Evolutionary conservation across 2,113 vertebrate species (phyloP).

Genomic region (Microtus richardsoni): DNA sequence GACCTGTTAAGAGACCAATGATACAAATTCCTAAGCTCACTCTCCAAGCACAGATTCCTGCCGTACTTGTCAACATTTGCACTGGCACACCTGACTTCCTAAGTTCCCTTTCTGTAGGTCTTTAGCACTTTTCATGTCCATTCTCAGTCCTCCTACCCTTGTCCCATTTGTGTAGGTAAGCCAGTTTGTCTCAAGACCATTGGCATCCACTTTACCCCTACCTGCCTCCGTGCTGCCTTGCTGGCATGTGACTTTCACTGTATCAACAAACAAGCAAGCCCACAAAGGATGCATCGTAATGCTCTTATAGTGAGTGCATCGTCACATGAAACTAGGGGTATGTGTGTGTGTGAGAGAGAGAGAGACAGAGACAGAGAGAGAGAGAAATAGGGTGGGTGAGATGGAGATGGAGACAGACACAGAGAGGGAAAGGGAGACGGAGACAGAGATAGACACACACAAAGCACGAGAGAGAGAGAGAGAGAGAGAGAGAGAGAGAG

Average conservation of each 20-base stretch:
- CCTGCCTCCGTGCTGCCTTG: background rate
- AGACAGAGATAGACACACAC: background rate
- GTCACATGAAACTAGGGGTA: fast-evolving
- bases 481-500: no score
- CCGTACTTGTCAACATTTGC: fast-evolving
- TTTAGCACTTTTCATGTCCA: fast-evolving
- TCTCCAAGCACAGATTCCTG: fast-evolving
- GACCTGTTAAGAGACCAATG: background rate
- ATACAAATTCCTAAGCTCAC: fast-evolving
- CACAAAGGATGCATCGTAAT: fast-evolving
- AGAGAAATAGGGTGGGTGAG: background rate
- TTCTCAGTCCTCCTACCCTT: no score
- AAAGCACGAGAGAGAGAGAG: fast-evolving
- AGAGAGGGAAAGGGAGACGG: background rate
- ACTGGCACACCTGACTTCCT: fast-evolving
- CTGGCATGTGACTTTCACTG: fast-evolving
- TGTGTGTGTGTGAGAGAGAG: background rate
- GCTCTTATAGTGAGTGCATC: fast-evolving
- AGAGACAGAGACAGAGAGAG: background rate
- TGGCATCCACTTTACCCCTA: background rate
- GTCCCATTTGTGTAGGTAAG: no score
- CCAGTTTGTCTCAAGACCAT: background rate
- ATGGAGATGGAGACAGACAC: no score
- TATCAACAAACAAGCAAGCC: background rate
- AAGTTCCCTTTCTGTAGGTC: fast-evolving